A percentile compares a stretch with the other conserved stretches of the same genome.
These are phyloP conservation scores for Motacilla tschutschensis DNA, from an alignment of 2,113 vertebrate species.

Conservation along the genomic window DNA sequence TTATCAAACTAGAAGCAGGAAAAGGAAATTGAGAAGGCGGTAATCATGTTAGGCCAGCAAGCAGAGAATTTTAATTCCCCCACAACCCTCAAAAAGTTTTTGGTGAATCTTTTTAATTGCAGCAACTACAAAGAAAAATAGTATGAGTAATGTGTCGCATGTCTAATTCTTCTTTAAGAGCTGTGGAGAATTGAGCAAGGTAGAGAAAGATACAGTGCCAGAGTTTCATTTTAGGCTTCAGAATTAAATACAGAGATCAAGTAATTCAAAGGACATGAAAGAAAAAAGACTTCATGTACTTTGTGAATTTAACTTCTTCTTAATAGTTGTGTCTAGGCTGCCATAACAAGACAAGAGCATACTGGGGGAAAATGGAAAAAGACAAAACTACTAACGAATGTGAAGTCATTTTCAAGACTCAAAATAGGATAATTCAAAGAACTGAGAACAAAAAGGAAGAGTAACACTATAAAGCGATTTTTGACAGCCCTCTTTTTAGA, in stretches of 20 bases:
- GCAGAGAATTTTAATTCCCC: neutral
- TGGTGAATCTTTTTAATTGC: slow-evolving; percentile 33
- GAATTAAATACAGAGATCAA: slow-evolving; percentile 53
- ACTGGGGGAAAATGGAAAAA: neutral
- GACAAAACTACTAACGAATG: neutral
- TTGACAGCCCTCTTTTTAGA: neutral
- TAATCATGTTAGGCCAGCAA: slow-evolving; percentile 3
- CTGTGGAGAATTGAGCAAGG: slow-evolving; percentile 27
- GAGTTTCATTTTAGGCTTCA: slow-evolving; percentile 5
- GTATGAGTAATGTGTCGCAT: slow-evolving; percentile 25
- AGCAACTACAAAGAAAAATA: slow-evolving; percentile 55
- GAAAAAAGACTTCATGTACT: neutral
- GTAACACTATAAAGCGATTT: neutral
- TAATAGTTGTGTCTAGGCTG: neutral
- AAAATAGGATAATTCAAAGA: slow-evolving; percentile 32
- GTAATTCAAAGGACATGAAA: slow-evolving; percentile 31
- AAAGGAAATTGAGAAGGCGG: neutral
- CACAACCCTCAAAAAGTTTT: neutral
- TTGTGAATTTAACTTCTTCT: slow-evolving; percentile 21
- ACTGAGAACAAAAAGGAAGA: slow-evolving; percentile 13
- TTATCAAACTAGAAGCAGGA: neutral
- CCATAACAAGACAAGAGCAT: slow-evolving; percentile 18
- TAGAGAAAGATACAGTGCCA: slow-evolving; percentile 4
- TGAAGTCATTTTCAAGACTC: slow-evolving; percentile 28
- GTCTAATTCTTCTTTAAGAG: slow-evolving; percentile 27